Percentiles rank a stretch among this genome's conserved stretches.
Conservation (phyloP, 2,113 vertebrate genomes). For the Seriola aureovittata region DNA sequence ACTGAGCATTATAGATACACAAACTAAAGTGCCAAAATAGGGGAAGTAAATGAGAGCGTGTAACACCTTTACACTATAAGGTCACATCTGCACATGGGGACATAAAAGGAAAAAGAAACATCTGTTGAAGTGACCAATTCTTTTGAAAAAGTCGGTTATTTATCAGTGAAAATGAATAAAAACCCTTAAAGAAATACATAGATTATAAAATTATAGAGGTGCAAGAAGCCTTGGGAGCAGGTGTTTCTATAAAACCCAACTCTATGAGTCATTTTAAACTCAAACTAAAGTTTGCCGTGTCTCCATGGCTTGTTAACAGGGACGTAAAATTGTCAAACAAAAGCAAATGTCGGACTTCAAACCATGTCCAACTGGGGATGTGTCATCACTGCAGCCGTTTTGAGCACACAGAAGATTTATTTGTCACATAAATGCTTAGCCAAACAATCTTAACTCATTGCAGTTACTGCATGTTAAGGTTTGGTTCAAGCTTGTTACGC, state of each 20-base stretch:
- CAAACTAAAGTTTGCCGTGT: background rate
- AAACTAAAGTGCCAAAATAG: background rate
- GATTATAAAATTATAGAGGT: background rate
- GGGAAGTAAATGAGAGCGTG: too few relatives aligned
- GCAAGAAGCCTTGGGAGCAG: background rate
- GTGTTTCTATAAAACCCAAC: background rate
- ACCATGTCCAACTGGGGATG: background rate
- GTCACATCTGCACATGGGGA: background rate
- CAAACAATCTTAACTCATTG: background rate
- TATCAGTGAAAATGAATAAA: background rate
- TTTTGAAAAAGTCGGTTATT: background rate
- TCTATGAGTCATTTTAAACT: background rate
- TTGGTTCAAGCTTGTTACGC: background rate
- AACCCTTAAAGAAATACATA: too few relatives aligned
- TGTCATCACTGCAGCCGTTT: background rate
- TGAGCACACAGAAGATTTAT: background rate
- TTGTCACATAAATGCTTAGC: too few relatives aligned
- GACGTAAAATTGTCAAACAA: background rate
- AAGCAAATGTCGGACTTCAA: background rate
- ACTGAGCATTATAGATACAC: background rate
- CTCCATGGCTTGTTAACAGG: background rate
- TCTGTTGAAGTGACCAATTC: background rate
- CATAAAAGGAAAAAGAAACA: background rate
- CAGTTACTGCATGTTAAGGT: background rate
- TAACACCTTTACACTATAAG: background rate